Evolutionary conservation across 2,113 vertebrate species (phyloP).

Genomic region (Lycaon pictus): DNA sequence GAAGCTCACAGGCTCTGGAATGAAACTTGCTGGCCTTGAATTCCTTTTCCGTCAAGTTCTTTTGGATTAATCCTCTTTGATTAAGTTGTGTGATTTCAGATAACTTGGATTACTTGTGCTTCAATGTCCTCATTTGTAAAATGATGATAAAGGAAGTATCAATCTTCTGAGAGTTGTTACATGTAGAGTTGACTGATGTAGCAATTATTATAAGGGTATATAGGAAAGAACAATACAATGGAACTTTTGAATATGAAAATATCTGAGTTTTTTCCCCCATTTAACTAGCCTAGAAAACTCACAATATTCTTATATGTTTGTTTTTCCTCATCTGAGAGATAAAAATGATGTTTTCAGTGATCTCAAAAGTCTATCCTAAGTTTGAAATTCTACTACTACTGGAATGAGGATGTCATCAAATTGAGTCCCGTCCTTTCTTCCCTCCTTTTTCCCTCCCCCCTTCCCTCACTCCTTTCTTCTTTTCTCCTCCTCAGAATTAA

Average conservation of each 20-base stretch:
- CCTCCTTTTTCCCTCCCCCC: too few species aligned
- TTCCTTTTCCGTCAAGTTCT: neutral
- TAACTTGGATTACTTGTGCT: neutral
- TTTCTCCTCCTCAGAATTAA: neutral
- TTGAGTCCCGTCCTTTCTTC: neutral
- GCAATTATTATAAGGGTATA: neutral
- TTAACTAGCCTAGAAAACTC: neutral
- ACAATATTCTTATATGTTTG: neutral
- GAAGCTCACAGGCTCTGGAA: neutral
- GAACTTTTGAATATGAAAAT: neutral
- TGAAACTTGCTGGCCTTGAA: neutral
- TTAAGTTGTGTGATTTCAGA: neutral
- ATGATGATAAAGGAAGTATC: neutral
- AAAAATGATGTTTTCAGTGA: neutral
- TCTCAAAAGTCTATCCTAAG: neutral
- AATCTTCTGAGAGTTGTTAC: neutral
- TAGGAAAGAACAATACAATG: neutral
- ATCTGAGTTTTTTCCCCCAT: neutral
- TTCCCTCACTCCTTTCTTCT: neutral
- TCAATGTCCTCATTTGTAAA: neutral
- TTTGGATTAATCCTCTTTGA: neutral
- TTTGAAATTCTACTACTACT: neutral
- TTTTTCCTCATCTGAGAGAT: neutral
- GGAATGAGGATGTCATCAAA: neutral
- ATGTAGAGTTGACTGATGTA: neutral